Base-by-base conservation (phyloP, 2,113 vertebrate species). In the Rynchops niger region DNA sequence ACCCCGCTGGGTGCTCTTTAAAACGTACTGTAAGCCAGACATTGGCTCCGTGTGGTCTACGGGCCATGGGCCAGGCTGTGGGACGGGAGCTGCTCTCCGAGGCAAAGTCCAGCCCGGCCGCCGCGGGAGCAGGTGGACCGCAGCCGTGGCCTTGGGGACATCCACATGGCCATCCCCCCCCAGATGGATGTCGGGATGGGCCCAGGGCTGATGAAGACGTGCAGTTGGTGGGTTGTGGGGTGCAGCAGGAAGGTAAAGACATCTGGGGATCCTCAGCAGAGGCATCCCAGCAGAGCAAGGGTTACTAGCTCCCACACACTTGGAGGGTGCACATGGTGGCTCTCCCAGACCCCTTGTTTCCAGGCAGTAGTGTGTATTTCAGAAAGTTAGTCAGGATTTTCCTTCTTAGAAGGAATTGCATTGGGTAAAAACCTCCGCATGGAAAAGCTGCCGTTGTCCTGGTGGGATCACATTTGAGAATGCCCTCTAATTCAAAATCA, bases 1-100 rank as follows among this genome's bases (percentile, higher is more conserved):
- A 71, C 67, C 63, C 50, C 15, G 50, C 92, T 91, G 93, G 59
- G 42, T 89, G 61, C 73, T 56, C 52, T 94, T 90, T 65, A 53
- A 76, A 72, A 70, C 4, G 0, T 56, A 4, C 79, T 66, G 62
- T 71, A 73, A 86, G 42, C 29, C 5, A 5, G 84, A 47, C 22
- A 0, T 67, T 81, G 93, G 61, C 87, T 86, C 71, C 3, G 0
- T 15, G 62, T 52, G 61, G 29, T 67, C 81, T 85, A 1, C 0
- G 3, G 79, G 77, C 77, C 55, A 73, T 22, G 2, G 0, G 69
- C 77, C 79, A 77, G 66, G 72, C 61, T 89, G 38, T 63, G 81
- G 43, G 20, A 42, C 0, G 0, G 50, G 56, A 91, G 38, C 73
- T 0, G 3, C 61, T 77, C 55, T 85, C n/a, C 3, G 1, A 1